Conservation (phyloP, 37 sponge, comb jelly and placozoan genomes). For the Hexactinellida sp. region DNA sequence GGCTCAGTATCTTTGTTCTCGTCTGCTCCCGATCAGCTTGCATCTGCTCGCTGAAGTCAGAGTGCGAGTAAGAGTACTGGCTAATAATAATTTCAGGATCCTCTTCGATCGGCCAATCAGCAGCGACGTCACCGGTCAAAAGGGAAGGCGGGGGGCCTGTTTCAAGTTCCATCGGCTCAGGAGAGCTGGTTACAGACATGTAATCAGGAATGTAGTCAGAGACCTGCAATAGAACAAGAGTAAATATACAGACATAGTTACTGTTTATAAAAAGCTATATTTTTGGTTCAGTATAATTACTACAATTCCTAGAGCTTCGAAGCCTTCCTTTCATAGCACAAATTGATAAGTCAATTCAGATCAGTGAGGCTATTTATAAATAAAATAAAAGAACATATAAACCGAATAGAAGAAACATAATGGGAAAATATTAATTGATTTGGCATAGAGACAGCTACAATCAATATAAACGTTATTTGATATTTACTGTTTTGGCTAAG, state of each 20-base stretch:
- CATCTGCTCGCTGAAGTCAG: too few relatives aligned
- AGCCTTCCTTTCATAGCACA: background rate
- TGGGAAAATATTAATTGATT: too few relatives aligned
- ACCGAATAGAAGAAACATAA: too few relatives aligned
- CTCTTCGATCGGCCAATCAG: background rate
- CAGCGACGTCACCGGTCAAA: background rate
- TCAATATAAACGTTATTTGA: background rate
- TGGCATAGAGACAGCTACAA: too few relatives aligned
- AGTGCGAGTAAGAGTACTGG: background rate
- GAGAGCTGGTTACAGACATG: conserved; percentile 13
- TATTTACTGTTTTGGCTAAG: background rate
- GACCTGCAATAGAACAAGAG: background rate
- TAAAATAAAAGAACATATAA: background rate
- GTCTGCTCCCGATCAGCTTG: background rate
- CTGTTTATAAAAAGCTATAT: background rate
- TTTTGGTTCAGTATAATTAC: conserved; percentile 12
- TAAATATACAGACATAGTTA: background rate
- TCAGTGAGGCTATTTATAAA: background rate
- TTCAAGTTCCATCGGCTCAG: conserved; percentile 13
- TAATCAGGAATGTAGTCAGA: background rate
- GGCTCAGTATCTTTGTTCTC: background rate
- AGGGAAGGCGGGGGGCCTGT: background rate
- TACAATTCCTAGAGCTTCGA: background rate
- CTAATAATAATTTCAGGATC: background rate
- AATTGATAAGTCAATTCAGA: background rate